Evolutionary conservation across 2,797 vertebrate species (phyloP).

Genomic region (Rhynchotus rufescens): DNA sequence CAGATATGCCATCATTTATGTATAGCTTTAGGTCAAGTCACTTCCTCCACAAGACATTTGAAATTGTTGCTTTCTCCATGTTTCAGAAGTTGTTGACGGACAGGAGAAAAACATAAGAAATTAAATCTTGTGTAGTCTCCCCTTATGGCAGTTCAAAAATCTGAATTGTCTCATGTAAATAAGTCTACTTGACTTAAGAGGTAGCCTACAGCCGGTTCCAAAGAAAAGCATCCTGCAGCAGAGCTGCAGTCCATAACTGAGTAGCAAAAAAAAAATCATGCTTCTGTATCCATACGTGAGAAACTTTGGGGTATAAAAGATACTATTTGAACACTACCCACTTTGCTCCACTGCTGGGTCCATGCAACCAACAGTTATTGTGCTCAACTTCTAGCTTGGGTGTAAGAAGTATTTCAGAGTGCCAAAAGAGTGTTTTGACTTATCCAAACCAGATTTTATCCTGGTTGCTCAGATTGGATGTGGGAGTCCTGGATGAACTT

Average conservation of each 20-base stretch:
- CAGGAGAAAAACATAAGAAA: neutral
- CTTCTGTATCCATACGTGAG: accelerated
- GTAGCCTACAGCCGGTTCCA: neutral
- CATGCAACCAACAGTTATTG: neutral
- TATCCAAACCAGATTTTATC: conserved; percentile 3
- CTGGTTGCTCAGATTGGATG: conserved; percentile 31
- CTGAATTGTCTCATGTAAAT: neutral
- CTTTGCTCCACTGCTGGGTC: neutral
- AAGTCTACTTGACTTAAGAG: neutral
- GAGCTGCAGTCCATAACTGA: neutral
- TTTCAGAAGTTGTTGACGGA: neutral
- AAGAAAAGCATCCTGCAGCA: neutral
- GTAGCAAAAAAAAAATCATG: neutral
- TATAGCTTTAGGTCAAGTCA: neutral
- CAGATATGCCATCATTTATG: neutral
- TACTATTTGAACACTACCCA: neutral
- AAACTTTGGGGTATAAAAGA: neutral
- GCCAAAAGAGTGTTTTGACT: conserved; percentile 40
- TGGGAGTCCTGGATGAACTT: conserved; percentile 47
- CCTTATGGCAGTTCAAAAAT: neutral
- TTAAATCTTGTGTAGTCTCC: neutral
- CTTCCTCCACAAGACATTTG: neutral
- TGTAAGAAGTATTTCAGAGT: conserved; percentile 47
- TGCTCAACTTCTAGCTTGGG: conserved; percentile 48
- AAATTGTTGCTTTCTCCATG: neutral